phyloP scores from a whole-genome alignment of 1,140 invertebrate genomes.

The Tachypleus tridentatus region DNA sequence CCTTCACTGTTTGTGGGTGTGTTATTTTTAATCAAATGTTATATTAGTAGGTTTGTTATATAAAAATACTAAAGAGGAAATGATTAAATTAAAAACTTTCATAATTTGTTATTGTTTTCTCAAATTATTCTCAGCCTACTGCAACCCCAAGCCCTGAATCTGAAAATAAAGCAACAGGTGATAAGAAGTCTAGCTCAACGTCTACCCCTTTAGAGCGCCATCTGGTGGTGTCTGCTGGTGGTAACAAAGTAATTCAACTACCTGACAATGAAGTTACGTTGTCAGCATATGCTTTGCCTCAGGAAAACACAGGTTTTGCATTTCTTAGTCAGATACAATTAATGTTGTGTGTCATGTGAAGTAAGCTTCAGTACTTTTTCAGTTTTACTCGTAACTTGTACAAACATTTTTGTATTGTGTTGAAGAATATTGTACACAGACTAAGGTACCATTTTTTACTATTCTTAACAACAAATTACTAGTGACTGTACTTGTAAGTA shows the following conservation, averaged over 20 bases:
- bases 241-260: conserved; percentile 51
- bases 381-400: no score
- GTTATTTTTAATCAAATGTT: neutral
- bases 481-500: no score
- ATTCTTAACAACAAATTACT: no score
- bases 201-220: conserved; percentile 41
- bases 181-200: neutral
- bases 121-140: no score
- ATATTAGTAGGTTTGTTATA: neutral
- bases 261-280: conserved; percentile 63
- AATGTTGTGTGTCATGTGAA: no score
- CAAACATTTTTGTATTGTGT: no score
- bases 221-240: conserved; percentile 62
- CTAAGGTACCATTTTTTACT: no score
- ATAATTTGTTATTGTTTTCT: neutral
- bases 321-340: neutral
- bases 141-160: no score
- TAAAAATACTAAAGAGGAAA: neutral
- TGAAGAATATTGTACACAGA: no score
- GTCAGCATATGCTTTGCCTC: conserved; percentile 63
- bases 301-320: conserved; percentile 45
- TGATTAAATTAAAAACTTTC: neutral
- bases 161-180: conserved; percentile 14
- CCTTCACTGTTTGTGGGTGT: neutral
- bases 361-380: no score